A percentile compares a stretch with the other conserved stretches of the same genome.
Conservation (phyloP, 1,140 invertebrate genomes). For the Colletes gigas region DNA sequence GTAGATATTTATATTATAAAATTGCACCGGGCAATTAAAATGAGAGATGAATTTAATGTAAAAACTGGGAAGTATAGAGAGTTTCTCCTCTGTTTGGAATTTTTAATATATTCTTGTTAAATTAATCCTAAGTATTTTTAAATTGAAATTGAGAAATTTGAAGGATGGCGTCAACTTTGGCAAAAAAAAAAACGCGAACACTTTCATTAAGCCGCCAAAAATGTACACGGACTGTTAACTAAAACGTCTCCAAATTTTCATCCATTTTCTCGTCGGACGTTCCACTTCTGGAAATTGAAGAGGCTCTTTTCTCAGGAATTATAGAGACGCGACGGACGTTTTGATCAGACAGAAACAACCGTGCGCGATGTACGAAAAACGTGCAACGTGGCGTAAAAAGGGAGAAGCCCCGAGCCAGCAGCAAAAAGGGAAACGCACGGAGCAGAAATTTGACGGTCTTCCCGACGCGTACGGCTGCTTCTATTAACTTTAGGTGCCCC, state of each 20-base stretch:
- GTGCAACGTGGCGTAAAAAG: not conserved
- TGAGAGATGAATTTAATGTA: too few species aligned
- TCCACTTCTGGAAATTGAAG: constrained; percentile 38
- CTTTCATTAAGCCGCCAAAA: constrained; percentile 14
- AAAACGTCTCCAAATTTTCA: constrained; percentile 37
- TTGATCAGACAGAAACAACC: constrained; percentile 8
- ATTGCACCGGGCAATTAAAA: too few species aligned
- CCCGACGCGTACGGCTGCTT: not conserved
- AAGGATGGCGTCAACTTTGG: too few species aligned
- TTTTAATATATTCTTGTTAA: too few species aligned
- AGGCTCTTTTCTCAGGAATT: constrained; percentile 6
- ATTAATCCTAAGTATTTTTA: too few species aligned
- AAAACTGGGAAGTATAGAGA: too few species aligned
- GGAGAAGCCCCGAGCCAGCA: not conserved
- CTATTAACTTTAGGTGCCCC: not conserved
- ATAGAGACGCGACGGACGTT: not conserved
- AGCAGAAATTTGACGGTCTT: not conserved
- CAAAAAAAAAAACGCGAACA: not conserved
- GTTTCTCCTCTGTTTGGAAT: too few species aligned
- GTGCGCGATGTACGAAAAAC: not conserved
- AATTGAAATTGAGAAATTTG: too few species aligned
- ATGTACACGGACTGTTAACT: not conserved
- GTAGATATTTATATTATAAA: too few species aligned
- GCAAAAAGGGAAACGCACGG: not conserved
- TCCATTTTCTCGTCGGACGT: not conserved